Evolutionary conservation across 2,888 invertebrate genomes (phyloP).

Genomic region (Sphaeridia pumilis): DNA sequence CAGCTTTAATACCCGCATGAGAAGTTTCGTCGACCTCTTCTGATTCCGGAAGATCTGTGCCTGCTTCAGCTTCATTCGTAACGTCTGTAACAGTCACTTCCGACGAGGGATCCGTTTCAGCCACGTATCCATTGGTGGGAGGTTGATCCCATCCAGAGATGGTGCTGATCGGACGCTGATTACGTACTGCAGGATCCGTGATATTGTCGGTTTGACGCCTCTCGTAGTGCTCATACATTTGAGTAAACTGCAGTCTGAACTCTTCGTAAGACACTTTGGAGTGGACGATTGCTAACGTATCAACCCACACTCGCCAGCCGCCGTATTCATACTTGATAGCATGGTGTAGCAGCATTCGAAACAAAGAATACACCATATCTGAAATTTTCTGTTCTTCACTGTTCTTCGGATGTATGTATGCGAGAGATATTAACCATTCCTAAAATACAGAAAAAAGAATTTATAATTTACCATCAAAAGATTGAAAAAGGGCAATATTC

Average conservation of each 20-base stretch:
- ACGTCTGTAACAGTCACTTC: slow-evolving; percentile 33
- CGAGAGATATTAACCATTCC: slow-evolving; percentile 98
- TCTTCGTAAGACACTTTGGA: slow-evolving; percentile 99
- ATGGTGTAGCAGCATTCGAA: slow-evolving; percentile 94
- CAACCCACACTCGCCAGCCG: slow-evolving; percentile 99
- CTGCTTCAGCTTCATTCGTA: slow-evolving; percentile 20
- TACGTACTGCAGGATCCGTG: slow-evolving; percentile 83
- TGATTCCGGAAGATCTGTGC: slow-evolving; percentile 13
- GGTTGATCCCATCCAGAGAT: slow-evolving; percentile 84
- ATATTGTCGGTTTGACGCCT: slow-evolving; percentile 87
- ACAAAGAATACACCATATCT: slow-evolving; percentile 95
- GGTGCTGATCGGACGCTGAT: slow-evolving; percentile 87
- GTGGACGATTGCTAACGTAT: slow-evolving; percentile 96
- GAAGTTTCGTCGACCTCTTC: slow-evolving; percentile 18
- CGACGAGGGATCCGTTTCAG: slow-evolving; percentile 14
- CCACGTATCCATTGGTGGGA: slow-evolving; percentile 26
- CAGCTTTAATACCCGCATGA: slow-evolving; percentile 12
- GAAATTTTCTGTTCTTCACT: slow-evolving; percentile 92
- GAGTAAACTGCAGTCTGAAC: slow-evolving; percentile 91
- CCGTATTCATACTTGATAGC: slow-evolving; percentile 99
- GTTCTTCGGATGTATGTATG: slow-evolving; percentile 92
- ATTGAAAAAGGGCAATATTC: too few relatives aligned
- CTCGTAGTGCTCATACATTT: slow-evolving; percentile 95
- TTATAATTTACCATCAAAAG: neutral
- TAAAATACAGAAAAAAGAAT: slow-evolving; percentile 37